Percentiles rank a stretch among this genome's conserved stretches.
Conservation (phyloP, 2,797 vertebrate species). For the Alfaro cultratus region DNA sequence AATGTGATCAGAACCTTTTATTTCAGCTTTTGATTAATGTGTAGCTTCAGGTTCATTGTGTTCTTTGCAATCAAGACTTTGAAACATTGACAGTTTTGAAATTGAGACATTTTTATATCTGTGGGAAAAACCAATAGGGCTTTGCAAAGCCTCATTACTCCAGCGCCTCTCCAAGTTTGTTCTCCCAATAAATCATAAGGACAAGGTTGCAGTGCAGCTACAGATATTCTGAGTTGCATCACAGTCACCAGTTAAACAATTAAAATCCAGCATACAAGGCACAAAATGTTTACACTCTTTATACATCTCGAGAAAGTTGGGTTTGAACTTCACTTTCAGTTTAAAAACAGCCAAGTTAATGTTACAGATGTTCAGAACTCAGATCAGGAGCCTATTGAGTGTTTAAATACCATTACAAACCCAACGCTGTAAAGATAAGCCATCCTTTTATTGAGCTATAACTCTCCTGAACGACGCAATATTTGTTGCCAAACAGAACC, state of each 20-base stretch:
- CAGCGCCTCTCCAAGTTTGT: conserved; percentile 17
- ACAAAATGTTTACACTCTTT: neutral
- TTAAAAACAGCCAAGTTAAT: neutral
- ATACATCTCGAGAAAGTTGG: neutral
- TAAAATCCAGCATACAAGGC: conserved; percentile 5
- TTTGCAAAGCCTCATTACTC: conserved; percentile 57
- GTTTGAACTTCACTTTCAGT: conserved; percentile 1
- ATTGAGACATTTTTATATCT: conserved; percentile 53
- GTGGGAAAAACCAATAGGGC: conserved; percentile 36
- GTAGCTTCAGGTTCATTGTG: conserved; percentile 27
- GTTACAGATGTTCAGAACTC: neutral
- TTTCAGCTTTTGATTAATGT: neutral
- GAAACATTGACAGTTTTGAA: conserved; percentile 52
- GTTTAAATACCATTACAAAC: neutral
- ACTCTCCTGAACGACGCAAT: neutral
- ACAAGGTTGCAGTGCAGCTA: conserved; percentile 11
- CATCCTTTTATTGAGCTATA: neutral
- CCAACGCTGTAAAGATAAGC: neutral
- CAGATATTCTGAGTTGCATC: conserved; percentile 24
- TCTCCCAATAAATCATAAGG: conserved; percentile 32
- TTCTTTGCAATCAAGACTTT: conserved; percentile 39
- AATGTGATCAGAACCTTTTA: neutral
- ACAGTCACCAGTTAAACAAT: conserved; percentile 16
- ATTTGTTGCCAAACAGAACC: neutral
- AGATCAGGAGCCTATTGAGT: neutral